Evolutionary conservation across 2,888 invertebrate genomes (phyloP), one percentile per base, ranked within the genome.

Genomic region (Phalangium opilio): DNA sequence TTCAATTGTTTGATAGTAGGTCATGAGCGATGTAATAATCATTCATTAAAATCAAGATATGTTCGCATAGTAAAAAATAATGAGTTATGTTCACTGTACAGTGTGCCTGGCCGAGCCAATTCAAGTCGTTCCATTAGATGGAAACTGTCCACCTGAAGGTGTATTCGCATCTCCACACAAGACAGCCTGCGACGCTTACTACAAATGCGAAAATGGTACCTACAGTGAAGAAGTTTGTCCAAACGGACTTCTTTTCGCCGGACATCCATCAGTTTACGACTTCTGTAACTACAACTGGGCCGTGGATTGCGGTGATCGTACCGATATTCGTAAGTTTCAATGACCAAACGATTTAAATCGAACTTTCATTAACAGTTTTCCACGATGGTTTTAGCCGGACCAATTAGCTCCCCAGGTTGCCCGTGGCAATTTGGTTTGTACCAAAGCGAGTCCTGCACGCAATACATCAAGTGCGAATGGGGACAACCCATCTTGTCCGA

Each of bases 261-360:
- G 89, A 49, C 84, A 85, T 62, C 89, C 89, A 2, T 78, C 78
- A 17, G 82, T 84, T 0, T 81, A 89, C 70, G 80, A 89, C 66
- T 86, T 89, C 70, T 91, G 90, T 75, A 87, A 87, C 72, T 90
- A 89, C 70, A 73, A 85, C 70, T 90, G 90, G 90, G 87, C 83
- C 11, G 87, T 82, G 3, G 77, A 87, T 55, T 90, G 89, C 62
- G 86, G 81, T 43, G 70, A 75, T 47, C 50, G 51, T 15, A 51
- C 47, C 43, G 47, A 48, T 33, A 41, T 43, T 15, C 50, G 51
- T 51, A 50, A 47, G 50, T 51, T 15, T 8, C 27, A 7, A 27
- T 7, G 8, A 27, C 27, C 27, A 27, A 8, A 27, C 4, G 27
- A 12, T 12, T 21, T 38, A 20, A 5, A n/a, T 11, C 7, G 11